Evolutionary conservation across 2,113 vertebrate species (phyloP), one percentile per base, ranked within the genome.

Genomic region (Aythya baeri): DNA sequence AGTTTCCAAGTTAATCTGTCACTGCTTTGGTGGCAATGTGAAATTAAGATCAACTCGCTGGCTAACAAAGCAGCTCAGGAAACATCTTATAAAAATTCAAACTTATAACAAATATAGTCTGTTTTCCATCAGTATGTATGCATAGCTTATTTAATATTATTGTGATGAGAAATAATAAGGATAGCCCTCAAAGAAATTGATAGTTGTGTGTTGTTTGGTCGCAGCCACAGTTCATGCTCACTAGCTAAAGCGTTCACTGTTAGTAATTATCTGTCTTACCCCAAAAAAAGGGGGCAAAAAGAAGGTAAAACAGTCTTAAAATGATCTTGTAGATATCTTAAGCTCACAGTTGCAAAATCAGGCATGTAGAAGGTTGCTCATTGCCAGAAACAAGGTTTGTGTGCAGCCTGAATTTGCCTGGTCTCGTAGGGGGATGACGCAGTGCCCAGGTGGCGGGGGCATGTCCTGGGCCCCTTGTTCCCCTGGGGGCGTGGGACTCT

Each of bases 1-100:
- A 17, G 1, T 52, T 95, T 95, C 90, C 73, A 78, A 83, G 85
- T 93, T 94, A 67, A 93, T 96, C 68, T 90, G 72, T 68, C 91
- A 7, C 68, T 75, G 87, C 90, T 96, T 94, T 83, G 57, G 76
- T 94, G 90, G 93, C 92, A 86, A 23, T 9, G 3, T 44, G 83
- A 81, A 95, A 94, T 83, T 85, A 84, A 95, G 87, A 94, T 94
- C 87, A 84, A 87, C 83, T 87, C 57, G 7, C 27, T 74, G 59
- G 65, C 77, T 84, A 92, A 92, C 83, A 92, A 89, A 94, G 88
- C 4, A 91, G 86, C 81, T 87, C 71, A 23, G 71, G 75, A 91
- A 94, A 88, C 68, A 81, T 90, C 57, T 90, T 75, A 93, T 86
- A 74, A 96, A 94, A 67, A 86, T 65, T 68, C 68, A 52, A 54